phyloP scores from a whole-genome alignment of 2,113 vertebrate genomes.

The Chinchilla lanigera region DNA sequence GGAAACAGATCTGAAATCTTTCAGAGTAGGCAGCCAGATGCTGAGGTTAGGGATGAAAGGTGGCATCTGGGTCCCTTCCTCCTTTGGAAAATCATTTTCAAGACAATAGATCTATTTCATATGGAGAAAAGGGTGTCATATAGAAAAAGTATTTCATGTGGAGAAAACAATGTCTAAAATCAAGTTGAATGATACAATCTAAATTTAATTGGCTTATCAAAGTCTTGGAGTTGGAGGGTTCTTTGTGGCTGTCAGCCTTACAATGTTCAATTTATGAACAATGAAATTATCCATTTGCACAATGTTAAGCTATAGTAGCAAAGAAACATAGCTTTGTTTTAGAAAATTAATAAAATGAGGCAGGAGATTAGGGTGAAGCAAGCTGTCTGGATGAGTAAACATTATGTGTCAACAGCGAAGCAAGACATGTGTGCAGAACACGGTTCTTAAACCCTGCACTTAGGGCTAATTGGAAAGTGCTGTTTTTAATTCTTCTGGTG shows the following conservation, averaged over 20 bases:
- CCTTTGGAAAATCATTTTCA: background rate
- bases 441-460: background rate
- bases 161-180: background rate
- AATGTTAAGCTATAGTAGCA: background rate
- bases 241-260: background rate
- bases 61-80: background rate
- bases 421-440: background rate
- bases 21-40: background rate
- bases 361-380: background rate
- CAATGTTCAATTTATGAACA: background rate
- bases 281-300: background rate
- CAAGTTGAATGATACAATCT: background rate
- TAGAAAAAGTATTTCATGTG: background rate
- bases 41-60: background rate
- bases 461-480: background rate
- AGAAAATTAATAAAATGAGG: background rate
- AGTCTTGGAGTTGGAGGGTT: background rate
- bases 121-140: background rate
- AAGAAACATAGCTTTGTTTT: background rate
- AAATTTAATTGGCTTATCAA: background rate
- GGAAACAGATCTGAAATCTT: background rate
- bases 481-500: background rate
- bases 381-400: background rate
- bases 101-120: background rate
- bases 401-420: background rate